Evolutionary conservation across 53 echinoderm and acorn worm species (phyloP).

Genomic region (Echinometra lucunter): DNA sequence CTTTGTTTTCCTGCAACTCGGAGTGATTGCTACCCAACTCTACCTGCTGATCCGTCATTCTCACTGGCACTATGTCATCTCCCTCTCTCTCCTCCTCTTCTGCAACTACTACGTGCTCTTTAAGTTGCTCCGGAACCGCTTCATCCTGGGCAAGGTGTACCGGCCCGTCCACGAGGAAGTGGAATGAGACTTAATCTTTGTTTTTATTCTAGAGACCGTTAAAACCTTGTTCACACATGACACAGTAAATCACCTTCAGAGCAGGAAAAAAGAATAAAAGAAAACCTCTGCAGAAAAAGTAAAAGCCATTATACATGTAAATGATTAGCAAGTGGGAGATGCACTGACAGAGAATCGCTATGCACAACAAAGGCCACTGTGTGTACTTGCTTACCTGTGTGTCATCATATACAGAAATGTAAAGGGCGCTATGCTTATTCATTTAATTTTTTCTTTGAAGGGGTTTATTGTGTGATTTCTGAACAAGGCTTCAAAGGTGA

Average conservation of each 20-base stretch:
- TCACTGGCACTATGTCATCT: slow-evolving; percentile 98
- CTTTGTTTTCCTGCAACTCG: slow-evolving; percentile 85
- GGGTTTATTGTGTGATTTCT: neutral
- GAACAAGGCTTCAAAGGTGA: neutral
- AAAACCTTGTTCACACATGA: neutral
- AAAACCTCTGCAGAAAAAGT: neutral
- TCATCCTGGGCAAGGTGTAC: slow-evolving; percentile 88
- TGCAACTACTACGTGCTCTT: slow-evolving; percentile 99
- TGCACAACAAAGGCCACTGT: neutral
- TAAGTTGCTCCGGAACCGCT: slow-evolving; percentile 93
- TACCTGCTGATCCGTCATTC: slow-evolving; percentile 93
- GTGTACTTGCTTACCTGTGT: neutral
- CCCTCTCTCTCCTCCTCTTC: slow-evolving; percentile 95
- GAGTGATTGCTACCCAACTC: slow-evolving; percentile 90
- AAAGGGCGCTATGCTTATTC: neutral
- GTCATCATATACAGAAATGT: too few species aligned
- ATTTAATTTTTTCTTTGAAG: neutral
- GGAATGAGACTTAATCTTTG: neutral
- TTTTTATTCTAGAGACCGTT: neutral
- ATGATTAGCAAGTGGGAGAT: neutral
- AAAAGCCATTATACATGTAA: neutral
- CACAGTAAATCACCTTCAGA: neutral
- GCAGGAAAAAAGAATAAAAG: neutral
- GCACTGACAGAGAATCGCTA: neutral
- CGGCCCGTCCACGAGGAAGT: slow-evolving; percentile 57